Conservation (phyloP, 2,797 vertebrate species). For the Hylomyscus alleni region DNA sequence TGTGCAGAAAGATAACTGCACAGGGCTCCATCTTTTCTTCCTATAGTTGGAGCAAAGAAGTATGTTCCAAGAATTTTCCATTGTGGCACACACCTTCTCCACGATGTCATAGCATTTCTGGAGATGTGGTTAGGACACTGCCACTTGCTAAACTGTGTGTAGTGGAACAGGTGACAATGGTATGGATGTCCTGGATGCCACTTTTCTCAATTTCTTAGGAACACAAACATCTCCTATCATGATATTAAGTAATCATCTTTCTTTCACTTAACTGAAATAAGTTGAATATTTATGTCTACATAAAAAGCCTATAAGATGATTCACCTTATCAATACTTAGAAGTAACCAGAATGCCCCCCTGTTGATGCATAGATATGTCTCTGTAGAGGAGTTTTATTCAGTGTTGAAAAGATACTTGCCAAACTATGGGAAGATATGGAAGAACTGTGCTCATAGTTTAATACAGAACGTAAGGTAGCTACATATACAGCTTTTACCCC, state of each 20-base stretch:
- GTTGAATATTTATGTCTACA: neutral
- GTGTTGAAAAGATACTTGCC: constrained; percentile 6
- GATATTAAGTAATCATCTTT: constrained; percentile 13
- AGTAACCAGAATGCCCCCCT: constrained; percentile 17
- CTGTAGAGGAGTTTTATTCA: neutral
- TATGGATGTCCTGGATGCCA: neutral
- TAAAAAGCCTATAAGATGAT: constrained; percentile 15
- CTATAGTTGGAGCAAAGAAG: constrained; percentile 46
- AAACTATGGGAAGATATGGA: constrained; percentile 6
- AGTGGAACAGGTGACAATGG: neutral
- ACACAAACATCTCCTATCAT: constrained; percentile 4
- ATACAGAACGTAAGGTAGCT: too few species aligned
- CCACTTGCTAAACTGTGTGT: neutral
- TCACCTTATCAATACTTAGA: constrained; percentile 52
- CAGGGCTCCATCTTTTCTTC: neutral
- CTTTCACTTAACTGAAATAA: constrained; percentile 41
- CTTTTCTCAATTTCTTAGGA: neutral
- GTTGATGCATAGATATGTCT: neutral
- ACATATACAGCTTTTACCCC: too few species aligned
- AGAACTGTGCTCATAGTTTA: too few species aligned
- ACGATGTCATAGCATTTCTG: neutral
- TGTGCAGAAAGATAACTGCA: neutral
- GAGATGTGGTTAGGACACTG: neutral
- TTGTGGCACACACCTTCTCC: neutral
- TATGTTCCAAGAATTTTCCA: neutral